Conservation (phyloP, 2,113 vertebrate species). For the Nerophis ophidion region DNA sequence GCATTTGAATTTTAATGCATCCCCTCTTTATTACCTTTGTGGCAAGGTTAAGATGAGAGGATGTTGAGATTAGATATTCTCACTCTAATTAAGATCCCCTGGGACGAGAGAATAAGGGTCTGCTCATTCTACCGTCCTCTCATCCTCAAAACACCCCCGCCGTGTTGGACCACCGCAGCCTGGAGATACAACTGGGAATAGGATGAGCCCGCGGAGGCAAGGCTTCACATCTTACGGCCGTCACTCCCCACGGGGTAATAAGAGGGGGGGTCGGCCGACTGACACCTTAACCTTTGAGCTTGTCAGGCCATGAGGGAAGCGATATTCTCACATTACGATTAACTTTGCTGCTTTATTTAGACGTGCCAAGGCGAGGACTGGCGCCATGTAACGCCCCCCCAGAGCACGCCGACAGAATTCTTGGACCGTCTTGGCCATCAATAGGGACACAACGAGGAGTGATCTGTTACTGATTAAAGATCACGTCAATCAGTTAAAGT, state of each 20-base stretch:
- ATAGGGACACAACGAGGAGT: constrained; percentile 24
- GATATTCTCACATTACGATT: constrained; percentile 65
- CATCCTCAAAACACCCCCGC: constrained; percentile 10
- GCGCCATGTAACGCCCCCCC: constrained; percentile 8
- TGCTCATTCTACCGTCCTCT: constrained; percentile 35
- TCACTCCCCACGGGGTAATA: constrained; percentile 43
- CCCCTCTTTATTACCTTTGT: constrained; percentile 73
- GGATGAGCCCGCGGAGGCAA: constrained; percentile 44
- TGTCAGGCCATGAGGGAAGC: constrained; percentile 58
- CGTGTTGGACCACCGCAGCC: constrained; percentile 36
- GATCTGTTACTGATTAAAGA: constrained; percentile 41
- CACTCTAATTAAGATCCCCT: constrained; percentile 78
- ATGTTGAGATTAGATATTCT: constrained; percentile 78
- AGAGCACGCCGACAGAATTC: constrained; percentile 13
- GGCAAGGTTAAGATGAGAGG: constrained; percentile 74
- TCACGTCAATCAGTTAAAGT: constrained; percentile 37
- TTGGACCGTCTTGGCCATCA: constrained; percentile 39
- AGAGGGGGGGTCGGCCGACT: not conserved
- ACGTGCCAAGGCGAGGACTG: constrained; percentile 41
- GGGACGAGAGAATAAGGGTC: constrained; percentile 62
- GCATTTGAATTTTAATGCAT: constrained; percentile 77
- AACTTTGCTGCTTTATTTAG: constrained; percentile 63
- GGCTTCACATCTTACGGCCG: constrained; percentile 40
- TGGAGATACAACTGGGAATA: constrained; percentile 48
- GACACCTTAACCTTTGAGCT: constrained; percentile 70